Evolutionary conservation across 2,888 invertebrate species (phyloP), one percentile per base, ranked within the genome.

Genomic region (Pterobdella sp.): DNA sequence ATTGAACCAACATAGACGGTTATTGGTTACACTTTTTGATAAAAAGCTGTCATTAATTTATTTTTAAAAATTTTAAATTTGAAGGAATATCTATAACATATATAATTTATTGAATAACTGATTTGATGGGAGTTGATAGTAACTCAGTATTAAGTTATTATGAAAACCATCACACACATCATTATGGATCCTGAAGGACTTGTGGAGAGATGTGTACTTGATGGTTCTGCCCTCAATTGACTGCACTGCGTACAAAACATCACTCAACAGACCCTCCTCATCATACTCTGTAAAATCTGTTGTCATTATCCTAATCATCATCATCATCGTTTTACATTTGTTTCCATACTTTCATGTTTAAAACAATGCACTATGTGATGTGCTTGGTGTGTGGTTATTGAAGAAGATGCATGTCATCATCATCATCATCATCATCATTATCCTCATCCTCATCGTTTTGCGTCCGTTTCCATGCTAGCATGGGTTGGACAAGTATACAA

Each of bases 231-330:
- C 90, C 79, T 91, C 90, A 74, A 95, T 91, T 1, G 95, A 95
- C 81, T 93, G 92, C 76, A 94, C 90, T 0, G 90, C 89, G 80
- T 91, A 90, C 68, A 95, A 88, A 18, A 93, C 87, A 80, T 92
- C 93, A 79, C 84, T 80, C 32, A 87, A 78, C 56, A 87, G 78
- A 22, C 81, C 82, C 31, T 78, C 66, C 71, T 83, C 83, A 32
- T 80, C 79, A 4, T 82, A 75, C 74, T 82, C 82, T 76, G 74
- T 77, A 35, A 79, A 78, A 1, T 79, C 81, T 81, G 77, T 42
- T 42, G 49, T 42, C 26, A 22, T 56, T 4, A n/a, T 56, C n/a
- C n/a, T n/a, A n/a, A n/a, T n/a, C n/a, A n/a, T n/a, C n/a, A n/a
- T n/a, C n/a, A n/a, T n/a, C n/a, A n/a, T n/a, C n/a, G n/a, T n/a